Conservation (phyloP, 2,113 vertebrate genomes). For the Misgurnus anguillicaudatus region DNA sequence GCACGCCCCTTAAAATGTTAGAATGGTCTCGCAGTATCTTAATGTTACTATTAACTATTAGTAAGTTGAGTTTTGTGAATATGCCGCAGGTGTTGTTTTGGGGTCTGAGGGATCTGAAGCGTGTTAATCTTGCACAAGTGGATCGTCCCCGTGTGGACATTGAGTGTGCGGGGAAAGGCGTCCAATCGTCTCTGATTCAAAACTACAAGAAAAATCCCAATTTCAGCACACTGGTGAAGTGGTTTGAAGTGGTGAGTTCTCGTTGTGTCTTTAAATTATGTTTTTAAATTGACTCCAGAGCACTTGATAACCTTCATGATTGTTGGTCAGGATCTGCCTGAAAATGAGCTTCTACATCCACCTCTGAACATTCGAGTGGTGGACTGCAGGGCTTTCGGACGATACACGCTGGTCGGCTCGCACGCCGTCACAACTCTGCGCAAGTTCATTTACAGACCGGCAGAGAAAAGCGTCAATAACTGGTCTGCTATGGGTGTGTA, state of each 20-base stretch:
- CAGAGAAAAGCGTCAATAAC: slow-evolving; percentile 77
- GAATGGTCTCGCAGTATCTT: no score
- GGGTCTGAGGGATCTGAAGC: slow-evolving; percentile 94
- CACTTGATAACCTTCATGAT: neutral
- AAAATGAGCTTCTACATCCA: slow-evolving; percentile 95
- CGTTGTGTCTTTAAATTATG: neutral
- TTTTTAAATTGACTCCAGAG: neutral
- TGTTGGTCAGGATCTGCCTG: slow-evolving; percentile 85
- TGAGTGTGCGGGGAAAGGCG: slow-evolving; percentile 91
- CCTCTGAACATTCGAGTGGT: slow-evolving; percentile 96
- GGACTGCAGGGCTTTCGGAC: slow-evolving; percentile 93
- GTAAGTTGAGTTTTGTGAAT: neutral
- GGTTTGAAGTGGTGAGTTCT: slow-evolving; percentile 95
- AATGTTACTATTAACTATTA: no score
- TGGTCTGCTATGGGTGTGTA: slow-evolving; percentile 83
- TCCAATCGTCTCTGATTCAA: slow-evolving; percentile 92
- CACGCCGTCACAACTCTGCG: slow-evolving; percentile 87
- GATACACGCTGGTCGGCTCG: slow-evolving; percentile 93
- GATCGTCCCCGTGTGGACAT: slow-evolving; percentile 95
- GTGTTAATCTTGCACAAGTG: slow-evolving; percentile 94
- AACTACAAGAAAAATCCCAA: slow-evolving; percentile 99
- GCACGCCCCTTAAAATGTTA: no score
- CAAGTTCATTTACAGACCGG: slow-evolving; percentile 89
- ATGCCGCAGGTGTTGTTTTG: slow-evolving; percentile 89
- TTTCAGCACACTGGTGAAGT: slow-evolving; percentile 95